phyloP scores from a whole-genome alignment of 2,888 invertebrate genomes.

The Zonitis immaculata region DNA sequence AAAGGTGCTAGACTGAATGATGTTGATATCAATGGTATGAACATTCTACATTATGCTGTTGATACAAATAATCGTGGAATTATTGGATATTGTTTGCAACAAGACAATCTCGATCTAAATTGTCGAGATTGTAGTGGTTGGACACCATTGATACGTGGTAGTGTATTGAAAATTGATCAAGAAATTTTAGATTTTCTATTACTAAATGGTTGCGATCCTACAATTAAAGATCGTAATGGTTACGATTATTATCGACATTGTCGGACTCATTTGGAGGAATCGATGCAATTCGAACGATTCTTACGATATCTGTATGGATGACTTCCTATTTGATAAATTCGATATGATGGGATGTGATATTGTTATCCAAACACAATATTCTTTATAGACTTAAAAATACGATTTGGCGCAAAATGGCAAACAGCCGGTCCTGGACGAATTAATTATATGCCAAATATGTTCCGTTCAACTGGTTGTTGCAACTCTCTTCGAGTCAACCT shows the following conservation, averaged over 20 bases:
- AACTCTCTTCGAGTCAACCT: not conserved
- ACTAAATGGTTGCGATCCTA: conserved; percentile 45
- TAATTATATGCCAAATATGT: not conserved
- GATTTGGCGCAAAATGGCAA: too few species aligned
- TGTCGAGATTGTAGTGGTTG: conserved; percentile 49
- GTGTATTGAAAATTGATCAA: conserved; percentile 44
- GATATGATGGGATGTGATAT: too few species aligned
- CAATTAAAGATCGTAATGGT: conserved; percentile 26
- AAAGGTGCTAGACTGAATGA: conserved; percentile 45
- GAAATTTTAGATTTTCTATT: conserved; percentile 48
- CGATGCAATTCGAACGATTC: not conserved
- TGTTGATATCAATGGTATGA: conserved; percentile 48
- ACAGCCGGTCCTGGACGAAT: not conserved
- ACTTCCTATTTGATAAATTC: not conserved
- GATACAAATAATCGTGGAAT: conserved; percentile 45
- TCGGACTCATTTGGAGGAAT: not conserved
- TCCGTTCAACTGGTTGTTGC: not conserved
- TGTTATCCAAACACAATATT: too few species aligned
- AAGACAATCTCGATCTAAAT: conserved; percentile 42
- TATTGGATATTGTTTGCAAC: conserved; percentile 39
- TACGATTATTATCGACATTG: conserved; percentile 16
- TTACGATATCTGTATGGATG: not conserved
- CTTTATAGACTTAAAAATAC: too few species aligned
- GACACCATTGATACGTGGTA: conserved; percentile 53
- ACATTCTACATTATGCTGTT: conserved; percentile 52